Evolutionary conservation across 1,140 invertebrate species (phyloP), one percentile per base, ranked within the genome.

Genomic region (Cydia splendana): DNA sequence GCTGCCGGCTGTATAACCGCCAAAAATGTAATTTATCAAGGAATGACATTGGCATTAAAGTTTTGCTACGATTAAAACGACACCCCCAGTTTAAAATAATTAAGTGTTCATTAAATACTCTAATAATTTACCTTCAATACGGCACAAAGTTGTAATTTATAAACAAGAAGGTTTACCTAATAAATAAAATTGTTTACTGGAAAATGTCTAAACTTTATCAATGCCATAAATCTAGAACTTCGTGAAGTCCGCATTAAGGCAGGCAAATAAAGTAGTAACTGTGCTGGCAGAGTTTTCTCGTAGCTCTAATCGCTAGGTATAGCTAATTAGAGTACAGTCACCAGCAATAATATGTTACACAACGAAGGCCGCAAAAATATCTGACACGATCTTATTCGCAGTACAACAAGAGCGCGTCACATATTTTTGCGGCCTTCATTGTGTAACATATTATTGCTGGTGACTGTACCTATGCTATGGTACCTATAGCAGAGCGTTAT

Each of bases 401-500:
- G n/a, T n/a, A n/a, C n/a, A n/a, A n/a, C n/a, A n/a, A n/a, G n/a
- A n/a, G n/a, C n/a, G n/a, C n/a, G n/a, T n/a, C n/a, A n/a, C n/a
- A n/a, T n/a, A n/a, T n/a, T n/a, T n/a, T n/a, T n/a, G n/a, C n/a
- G n/a, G n/a, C n/a, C n/a, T n/a, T n/a, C n/a, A n/a, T n/a, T n/a
- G n/a, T n/a, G n/a, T n/a, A n/a, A n/a, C n/a, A n/a, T n/a, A n/a
- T n/a, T n/a, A n/a, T n/a, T n/a, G n/a, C n/a, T n/a, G n/a, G n/a
- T n/a, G n/a, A n/a, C n/a, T n/a, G n/a, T n/a, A n/a, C n/a, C n/a
- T n/a, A 20, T 62, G 57, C 57, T 62, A 62, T 24, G 18, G 57
- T 62, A 57, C 7, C 15, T 74, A 77, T 75, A 75, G 75, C 79
- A 76, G 69, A 79, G 79, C 76, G 81, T 88, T 88, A 86, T 87